Evolutionary conservation across 64 coral and sea anemone species (phyloP).

Genomic region (Hydrozoanthus tunicans): DNA sequence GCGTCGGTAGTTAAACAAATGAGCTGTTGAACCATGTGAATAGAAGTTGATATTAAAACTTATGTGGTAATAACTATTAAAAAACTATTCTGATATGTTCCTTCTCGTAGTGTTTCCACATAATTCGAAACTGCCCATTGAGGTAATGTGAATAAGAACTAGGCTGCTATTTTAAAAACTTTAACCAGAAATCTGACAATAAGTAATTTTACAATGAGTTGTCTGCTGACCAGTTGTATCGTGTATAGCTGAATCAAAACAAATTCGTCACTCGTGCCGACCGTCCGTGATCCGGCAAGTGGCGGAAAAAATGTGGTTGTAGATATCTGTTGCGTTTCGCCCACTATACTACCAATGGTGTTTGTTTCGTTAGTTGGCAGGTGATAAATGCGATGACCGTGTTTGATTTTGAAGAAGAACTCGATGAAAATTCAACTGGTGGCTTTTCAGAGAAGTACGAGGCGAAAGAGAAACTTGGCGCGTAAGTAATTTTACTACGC

Average conservation of each 20-base stretch:
- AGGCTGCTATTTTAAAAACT: too few relatives aligned
- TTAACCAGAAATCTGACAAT: too few relatives aligned
- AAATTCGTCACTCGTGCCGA: not conserved
- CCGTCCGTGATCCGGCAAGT: not conserved
- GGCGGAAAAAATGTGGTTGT: not conserved
- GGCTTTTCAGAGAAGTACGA: constrained; percentile 62
- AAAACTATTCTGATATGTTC: too few relatives aligned
- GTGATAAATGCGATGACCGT: constrained; percentile 24
- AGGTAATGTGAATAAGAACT: too few relatives aligned
- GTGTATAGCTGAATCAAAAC: not conserved
- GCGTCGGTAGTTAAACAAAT: too few relatives aligned
- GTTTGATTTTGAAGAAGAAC: constrained; percentile 46
- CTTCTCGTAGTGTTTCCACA: too few relatives aligned
- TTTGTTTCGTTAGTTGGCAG: not conserved
- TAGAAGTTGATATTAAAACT: too few relatives aligned
- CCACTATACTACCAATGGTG: not conserved
- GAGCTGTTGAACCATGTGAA: too few relatives aligned
- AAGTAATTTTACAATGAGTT: not conserved
- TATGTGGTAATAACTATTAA: too few relatives aligned
- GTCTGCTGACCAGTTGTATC: constrained; percentile 33
- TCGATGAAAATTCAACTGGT: constrained; percentile 50
- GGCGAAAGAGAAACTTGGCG: constrained; percentile 55
- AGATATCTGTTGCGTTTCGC: not conserved
- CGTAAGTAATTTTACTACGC: not conserved
- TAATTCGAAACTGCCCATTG: too few relatives aligned